Evolutionary conservation across 2,888 invertebrate genomes (phyloP).

Genomic region (Cremastobaeus sp.): DNA sequence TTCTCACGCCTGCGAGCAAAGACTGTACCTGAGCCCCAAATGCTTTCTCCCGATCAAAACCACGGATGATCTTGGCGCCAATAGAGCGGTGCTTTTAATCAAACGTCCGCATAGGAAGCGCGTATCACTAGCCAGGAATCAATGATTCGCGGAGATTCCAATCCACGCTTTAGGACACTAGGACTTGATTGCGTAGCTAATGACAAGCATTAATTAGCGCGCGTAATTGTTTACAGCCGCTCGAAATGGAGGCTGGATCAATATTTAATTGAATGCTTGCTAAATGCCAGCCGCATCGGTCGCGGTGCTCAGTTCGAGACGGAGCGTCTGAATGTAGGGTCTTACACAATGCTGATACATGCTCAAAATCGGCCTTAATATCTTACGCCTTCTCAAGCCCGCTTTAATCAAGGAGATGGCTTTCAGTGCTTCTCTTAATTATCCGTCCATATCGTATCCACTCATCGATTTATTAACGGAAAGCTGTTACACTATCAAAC

Average conservation of each 20-base stretch:
- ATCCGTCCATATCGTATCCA: conserved; percentile 40
- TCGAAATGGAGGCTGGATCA: conserved; percentile 74
- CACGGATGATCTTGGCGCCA: conserved; percentile 36
- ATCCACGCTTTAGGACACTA: conserved; percentile 69
- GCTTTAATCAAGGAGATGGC: conserved; percentile 52
- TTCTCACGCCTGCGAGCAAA: conserved; percentile 39
- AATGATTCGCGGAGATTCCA: conserved; percentile 57
- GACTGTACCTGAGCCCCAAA: conserved; percentile 22
- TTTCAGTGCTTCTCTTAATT: conserved; percentile 42
- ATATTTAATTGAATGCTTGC: conserved; percentile 77
- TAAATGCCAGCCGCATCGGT: conserved; percentile 66
- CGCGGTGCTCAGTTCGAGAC: conserved; percentile 71
- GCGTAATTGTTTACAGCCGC: conserved; percentile 77
- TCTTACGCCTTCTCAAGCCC: conserved; percentile 31
- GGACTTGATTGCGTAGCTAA: conserved; percentile 74
- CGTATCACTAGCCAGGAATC: conserved; percentile 49
- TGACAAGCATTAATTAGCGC: conserved; percentile 76
- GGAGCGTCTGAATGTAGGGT: conserved; percentile 68
- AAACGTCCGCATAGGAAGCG: conserved; percentile 40
- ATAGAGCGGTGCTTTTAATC: conserved; percentile 58
- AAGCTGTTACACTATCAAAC: too few species aligned
- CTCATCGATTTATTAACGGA: conserved; percentile 28
- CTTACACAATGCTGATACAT: conserved; percentile 55
- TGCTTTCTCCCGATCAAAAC: conserved; percentile 34
- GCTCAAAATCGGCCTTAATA: conserved; percentile 47